Percentiles rank a stretch among this genome's conserved stretches.
These are phyloP conservation scores for Himalopsyche anomala DNA, from an alignment of 2,888 invertebrate genomes.

Conservation along the genomic window DNA sequence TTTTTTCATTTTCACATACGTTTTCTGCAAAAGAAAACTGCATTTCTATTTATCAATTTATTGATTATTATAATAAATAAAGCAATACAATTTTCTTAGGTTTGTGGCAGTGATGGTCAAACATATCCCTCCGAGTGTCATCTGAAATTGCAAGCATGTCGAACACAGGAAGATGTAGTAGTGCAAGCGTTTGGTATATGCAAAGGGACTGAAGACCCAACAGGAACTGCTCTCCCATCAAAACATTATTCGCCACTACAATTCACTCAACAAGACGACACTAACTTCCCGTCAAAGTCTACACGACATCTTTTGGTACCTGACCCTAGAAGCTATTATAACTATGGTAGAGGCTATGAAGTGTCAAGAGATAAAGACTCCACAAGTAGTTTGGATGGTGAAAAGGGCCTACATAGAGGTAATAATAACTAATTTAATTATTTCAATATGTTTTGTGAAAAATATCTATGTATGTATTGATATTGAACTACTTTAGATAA, in stretches of 20 bases:
- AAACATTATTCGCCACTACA: slow-evolving; percentile 80
- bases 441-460: too few relatives aligned
- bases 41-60: too few relatives aligned
- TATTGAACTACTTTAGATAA: too few relatives aligned
- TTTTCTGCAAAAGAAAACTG: too few relatives aligned
- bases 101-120: slow-evolving; percentile 82
- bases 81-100: slow-evolving; percentile 65
- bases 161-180: slow-evolving; percentile 79
- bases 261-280: slow-evolving; percentile 82
- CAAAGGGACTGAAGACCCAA: slow-evolving; percentile 71
- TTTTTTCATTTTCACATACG: too few relatives aligned
- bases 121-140: slow-evolving; percentile 84
- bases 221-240: slow-evolving; percentile 81
- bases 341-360: slow-evolving; percentile 64
- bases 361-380: slow-evolving; percentile 64
- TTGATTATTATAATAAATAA: too few relatives aligned
- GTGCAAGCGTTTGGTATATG: slow-evolving; percentile 81
- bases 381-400: slow-evolving; percentile 64
- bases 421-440: not conserved
- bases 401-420: slow-evolving; percentile 62
- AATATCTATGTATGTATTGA: too few relatives aligned
- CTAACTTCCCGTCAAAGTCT: slow-evolving; percentile 81
- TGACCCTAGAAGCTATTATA: slow-evolving; percentile 75
- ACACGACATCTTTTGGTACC: slow-evolving; percentile 81
- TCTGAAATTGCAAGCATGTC: slow-evolving; percentile 82